These are phyloP conservation scores for Notodonta ziczac DNA, from an alignment of 2,888 invertebrate genomes.

Conservation along the genomic window DNA sequence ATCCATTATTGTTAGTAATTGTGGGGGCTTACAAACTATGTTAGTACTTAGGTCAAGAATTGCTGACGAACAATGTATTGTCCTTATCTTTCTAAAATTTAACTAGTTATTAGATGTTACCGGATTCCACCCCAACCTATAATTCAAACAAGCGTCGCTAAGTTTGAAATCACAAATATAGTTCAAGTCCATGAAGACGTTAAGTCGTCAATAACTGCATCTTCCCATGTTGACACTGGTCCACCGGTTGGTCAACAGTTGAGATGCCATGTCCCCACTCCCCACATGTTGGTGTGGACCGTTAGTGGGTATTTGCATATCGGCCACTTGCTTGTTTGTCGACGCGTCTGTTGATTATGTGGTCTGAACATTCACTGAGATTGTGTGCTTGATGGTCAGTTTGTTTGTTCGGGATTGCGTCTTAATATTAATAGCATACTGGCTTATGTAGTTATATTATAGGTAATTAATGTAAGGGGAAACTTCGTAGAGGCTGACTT, in stretches of 20 bases:
- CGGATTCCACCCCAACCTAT: too few relatives aligned
- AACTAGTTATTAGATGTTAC: too few relatives aligned
- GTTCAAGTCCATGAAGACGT: too few relatives aligned
- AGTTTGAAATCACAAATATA: too few relatives aligned
- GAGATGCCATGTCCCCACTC: not conserved
- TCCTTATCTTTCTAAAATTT: too few relatives aligned
- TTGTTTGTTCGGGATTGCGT: slow-evolving; percentile 16
- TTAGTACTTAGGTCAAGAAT: too few relatives aligned
- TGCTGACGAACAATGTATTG: too few relatives aligned
- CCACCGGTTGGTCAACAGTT: slow-evolving; percentile 1
- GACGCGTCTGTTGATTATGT: slow-evolving; percentile 41
- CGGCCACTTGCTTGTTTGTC: slow-evolving; percentile 52
- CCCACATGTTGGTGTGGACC: slow-evolving; percentile 17
- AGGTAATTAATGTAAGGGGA: not conserved
- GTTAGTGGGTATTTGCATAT: slow-evolving; percentile 46
- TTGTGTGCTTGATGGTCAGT: slow-evolving; percentile 34
- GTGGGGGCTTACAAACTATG: too few relatives aligned
- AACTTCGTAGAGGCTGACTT: not conserved
- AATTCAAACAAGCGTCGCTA: too few relatives aligned
- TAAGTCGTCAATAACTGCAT: not conserved
- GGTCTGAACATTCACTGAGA: slow-evolving; percentile 24
- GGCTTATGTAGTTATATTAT: not conserved
- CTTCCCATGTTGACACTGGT: slow-evolving; percentile 1
- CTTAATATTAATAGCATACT: slow-evolving; percentile 4
- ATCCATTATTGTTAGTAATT: too few relatives aligned